Percentiles rank a stretch among this genome's conserved stretches.
phyloP scores from a whole-genome alignment of 2,113 vertebrate species.

The Theropithecus gelada region DNA sequence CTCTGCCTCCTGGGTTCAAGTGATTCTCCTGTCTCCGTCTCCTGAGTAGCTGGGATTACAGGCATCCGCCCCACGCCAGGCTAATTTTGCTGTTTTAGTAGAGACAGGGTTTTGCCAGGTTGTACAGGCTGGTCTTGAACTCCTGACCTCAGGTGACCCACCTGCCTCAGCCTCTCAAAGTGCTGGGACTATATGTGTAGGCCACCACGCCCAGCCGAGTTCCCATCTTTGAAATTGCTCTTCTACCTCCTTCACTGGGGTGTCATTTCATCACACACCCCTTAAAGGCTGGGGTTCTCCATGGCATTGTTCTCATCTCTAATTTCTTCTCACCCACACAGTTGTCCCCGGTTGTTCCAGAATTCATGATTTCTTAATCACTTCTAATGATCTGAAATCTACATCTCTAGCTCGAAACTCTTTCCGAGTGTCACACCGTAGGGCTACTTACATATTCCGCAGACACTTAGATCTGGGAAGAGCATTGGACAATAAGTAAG shows the following conservation, averaged over 20 bases:
- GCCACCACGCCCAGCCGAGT: fast-evolving
- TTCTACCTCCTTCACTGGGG: not conserved
- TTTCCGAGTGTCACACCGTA: not conserved
- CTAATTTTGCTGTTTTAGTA: too few relatives aligned
- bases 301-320: not conserved
- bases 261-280: not conserved
- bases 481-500: too few relatives aligned
- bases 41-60: too few relatives aligned
- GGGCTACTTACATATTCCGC: not conserved
- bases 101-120: too few relatives aligned
- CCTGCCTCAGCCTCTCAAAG: too few relatives aligned
- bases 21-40: too few relatives aligned
- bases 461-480: not conserved
- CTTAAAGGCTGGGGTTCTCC: not conserved
- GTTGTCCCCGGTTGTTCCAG: not conserved
- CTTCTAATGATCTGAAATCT: not conserved
- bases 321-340: not conserved
- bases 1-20: too few relatives aligned
- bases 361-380: not conserved
- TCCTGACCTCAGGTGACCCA: too few relatives aligned
- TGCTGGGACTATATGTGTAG: too few relatives aligned
- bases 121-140: too few relatives aligned
- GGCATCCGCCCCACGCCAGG: too few relatives aligned
- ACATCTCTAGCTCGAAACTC: not conserved
- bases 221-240: not conserved